Evolutionary conservation across 1,140 invertebrate genomes (phyloP), one percentile per base, ranked within the genome.

Genomic region (Anastatus disparis): DNA sequence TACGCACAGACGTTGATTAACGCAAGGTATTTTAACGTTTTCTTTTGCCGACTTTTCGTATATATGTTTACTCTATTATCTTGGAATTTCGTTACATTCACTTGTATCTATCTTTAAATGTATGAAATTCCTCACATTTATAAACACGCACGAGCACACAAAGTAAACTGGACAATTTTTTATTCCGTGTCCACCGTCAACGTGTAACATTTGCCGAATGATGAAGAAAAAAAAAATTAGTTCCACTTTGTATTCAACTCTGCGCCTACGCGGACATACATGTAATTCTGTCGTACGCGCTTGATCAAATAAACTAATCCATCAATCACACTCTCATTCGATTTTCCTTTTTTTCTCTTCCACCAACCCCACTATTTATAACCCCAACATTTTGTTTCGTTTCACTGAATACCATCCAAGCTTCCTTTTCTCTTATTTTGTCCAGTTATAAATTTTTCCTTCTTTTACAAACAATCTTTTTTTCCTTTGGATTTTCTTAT

Each of bases 161-260:
- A 13, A 62, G n/a, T n/a, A n/a, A n/a, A n/a, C n/a, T n/a, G n/a
- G n/a, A n/a, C n/a, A n/a, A n/a, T n/a, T 50, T 62, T 62, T 48
- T 62, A 31, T 48, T n/a, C n/a, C n/a, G n/a, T n/a, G n/a, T n/a
- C n/a, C n/a, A n/a, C 24, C 8, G 9, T 15, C 35, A 31, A 55
- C 4, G 9, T 17, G 17, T n/a, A 29, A 31, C 24, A 13, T 58
- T 31, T 58, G 2, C 26, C 50, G 26, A n/a, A n/a, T n/a, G n/a
- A n/a, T 12, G 42, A 10, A 3, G 22, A 35, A 42, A 35, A 10
- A n/a, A 62, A 65, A 65, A 53, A 65, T 65, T 65, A 65, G 22
- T 26, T 2, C 22, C 20, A 31, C 26, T 63, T 63, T 63, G 35
- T 26, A 26, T n/a, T 53, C 31, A 6, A 7, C 62, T n/a, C n/a